phyloP scores from a whole-genome alignment of 2,113 vertebrate species.

The Caranx melampygus region DNA sequence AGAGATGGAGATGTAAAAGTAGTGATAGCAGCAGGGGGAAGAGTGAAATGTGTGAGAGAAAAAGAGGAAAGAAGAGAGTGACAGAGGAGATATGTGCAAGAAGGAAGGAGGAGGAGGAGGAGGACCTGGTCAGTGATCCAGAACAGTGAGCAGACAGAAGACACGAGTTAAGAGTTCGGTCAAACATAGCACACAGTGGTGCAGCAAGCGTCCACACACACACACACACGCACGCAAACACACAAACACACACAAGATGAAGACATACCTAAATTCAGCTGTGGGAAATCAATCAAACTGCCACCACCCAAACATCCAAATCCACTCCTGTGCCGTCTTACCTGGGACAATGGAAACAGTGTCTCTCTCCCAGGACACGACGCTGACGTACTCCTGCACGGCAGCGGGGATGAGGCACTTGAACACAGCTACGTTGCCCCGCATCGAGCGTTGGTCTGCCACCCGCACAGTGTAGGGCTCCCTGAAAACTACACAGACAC shows the following conservation, averaged over 20 bases:
- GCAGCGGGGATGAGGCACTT: slow-evolving; percentile 99
- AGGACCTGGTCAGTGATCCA: slow-evolving; percentile 76
- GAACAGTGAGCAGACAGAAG: slow-evolving; percentile 81
- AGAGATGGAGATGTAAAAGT: slow-evolving; percentile 30
- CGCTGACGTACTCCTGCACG: slow-evolving; percentile 98
- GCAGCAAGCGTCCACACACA: slow-evolving; percentile 36
- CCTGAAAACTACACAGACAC: slow-evolving; percentile 89
- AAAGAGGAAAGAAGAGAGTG: slow-evolving; percentile 24
- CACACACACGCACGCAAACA: slow-evolving; percentile 29
- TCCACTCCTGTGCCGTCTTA: slow-evolving; percentile 78
- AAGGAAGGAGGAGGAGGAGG: slow-evolving; percentile 21
- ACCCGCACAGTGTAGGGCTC: slow-evolving; percentile 99
- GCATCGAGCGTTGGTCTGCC: slow-evolving; percentile 99
- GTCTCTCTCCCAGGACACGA: slow-evolving; percentile 99
- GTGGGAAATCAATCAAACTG: slow-evolving; percentile 17
- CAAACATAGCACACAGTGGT: slow-evolving; percentile 64
- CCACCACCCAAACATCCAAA: background rate
- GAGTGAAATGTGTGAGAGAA: slow-evolving; percentile 25
- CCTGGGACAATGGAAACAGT: slow-evolving; percentile 97
- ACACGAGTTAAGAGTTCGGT: slow-evolving; percentile 75
- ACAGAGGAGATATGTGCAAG: slow-evolving; percentile 22
- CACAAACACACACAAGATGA: slow-evolving; percentile 11
- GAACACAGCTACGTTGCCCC: slow-evolving; percentile 98
- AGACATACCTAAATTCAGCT: slow-evolving; percentile 28
- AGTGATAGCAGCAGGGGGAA: slow-evolving; percentile 8